Evolutionary conservation across 1,140 invertebrate genomes (phyloP), one percentile per base, ranked within the genome.

Genomic region (Drosophila seguyi): DNA sequence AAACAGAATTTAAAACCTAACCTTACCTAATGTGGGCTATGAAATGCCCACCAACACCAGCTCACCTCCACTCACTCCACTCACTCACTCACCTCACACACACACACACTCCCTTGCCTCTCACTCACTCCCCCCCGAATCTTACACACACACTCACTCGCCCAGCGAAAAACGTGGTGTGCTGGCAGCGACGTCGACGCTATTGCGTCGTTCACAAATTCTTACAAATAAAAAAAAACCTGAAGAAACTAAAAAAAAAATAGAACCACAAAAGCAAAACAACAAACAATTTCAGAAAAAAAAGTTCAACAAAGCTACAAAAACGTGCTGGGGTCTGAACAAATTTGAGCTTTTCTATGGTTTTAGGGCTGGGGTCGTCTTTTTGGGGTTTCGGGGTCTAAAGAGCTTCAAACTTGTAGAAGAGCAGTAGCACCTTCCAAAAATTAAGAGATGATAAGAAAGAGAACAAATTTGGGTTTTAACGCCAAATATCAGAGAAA

Each of bases 1-100:
- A 55, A 90, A 87, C 72, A 77, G 69, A 90, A 90, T 90, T 90
- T 65, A 90, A 88, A 88, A 85, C 85, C 85, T 88, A 88, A 88
- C 85, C 85, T 88, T 90, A 88, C 85, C 85, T 88, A 88, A 88
- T 88, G 85, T 90, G 81, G 83, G 73, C 74, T 84, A 84, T 68
- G 74, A 84, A 66, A 71, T 66, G 65, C 55, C 60, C 69, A 52
- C 63, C 65, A 72, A 63, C n/a, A 61, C 48, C 41, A 14, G n/a
- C 45, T 11, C 63, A 11, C 20, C 16, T 63, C 11, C 42, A 41
- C 47, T 41, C n/a, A n/a, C n/a, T n/a, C n/a, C 1, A 68, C 38
- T 59, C 16, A 38, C 22, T 47, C 39, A 13, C 42, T 38, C 39
- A 38, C 59, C 45, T 63, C n/a, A n/a, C n/a, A n/a, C n/a, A n/a